Evolutionary conservation across 2,888 invertebrate genomes (phyloP), one percentile per base, ranked within the genome.

Genomic region (Lasioglossum oenotherae): DNA sequence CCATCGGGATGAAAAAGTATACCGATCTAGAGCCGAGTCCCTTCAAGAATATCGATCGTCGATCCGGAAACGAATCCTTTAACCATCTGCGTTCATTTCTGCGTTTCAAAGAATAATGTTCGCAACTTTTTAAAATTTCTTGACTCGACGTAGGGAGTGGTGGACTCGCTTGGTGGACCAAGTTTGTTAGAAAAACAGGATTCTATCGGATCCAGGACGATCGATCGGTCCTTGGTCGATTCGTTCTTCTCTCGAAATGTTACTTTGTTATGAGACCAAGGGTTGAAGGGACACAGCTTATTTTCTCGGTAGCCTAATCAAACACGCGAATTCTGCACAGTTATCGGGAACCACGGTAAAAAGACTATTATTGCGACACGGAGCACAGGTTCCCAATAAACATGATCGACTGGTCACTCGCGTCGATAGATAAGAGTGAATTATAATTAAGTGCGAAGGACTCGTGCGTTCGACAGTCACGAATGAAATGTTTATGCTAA

Each of bases 71-170:
- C 16, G 14, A 57, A 74, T 57, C 38, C 53, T 57, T 23, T 19
- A 38, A 16, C 38, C 64, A 31, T 6, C 16, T 16, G 60, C 60
- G 27, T 23, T 41, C 35, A 38, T 74, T 60, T 64, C 64, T 38
- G 35, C 10, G n/a, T 38, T 38, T 14, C 38, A 74, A 35, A 35
- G 35, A 67, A 67, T 35, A 67, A 67, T 14, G n/a, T 60, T 27
- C 60, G n/a, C 60, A 35, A 67, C 5, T 19, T 67, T 6, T 27
- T 67, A 27, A 27, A 67, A 10, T 23, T 75, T 35, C 69, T 69
- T 74, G 74, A 79, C 60, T 80, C 46, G 31, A 74, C 74, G 46
- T 60, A 57, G 82, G 71, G 82, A 80, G 69, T 19, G 69, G 23
- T 12, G 69, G 38, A 69, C 23, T 69, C 23, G 38, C n/a, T 38